These are phyloP conservation scores for Polypedilum pembai DNA, from an alignment of 1,140 invertebrate species.

Conservation along the genomic window DNA sequence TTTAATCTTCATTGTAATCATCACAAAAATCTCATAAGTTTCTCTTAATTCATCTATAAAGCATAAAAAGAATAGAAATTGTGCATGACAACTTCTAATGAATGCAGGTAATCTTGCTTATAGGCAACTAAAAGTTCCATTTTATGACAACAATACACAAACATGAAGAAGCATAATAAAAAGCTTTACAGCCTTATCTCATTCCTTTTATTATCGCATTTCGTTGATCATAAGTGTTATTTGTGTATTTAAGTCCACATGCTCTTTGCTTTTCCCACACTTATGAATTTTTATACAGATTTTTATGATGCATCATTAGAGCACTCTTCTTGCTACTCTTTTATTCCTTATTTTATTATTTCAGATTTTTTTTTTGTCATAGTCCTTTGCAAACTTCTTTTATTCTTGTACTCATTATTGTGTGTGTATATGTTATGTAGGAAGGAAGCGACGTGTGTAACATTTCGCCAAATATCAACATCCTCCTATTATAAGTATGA, in stretches of 20 bases:
- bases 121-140: background rate
- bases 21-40: too few relatives aligned
- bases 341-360: background rate
- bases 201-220: conserved; percentile 3
- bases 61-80: background rate
- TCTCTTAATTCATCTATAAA: too few relatives aligned
- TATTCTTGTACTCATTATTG: too few relatives aligned
- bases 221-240: conserved; percentile 18
- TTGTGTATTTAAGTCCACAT: conserved; percentile 11
- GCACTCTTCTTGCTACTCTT: background rate
- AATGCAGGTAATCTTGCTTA: background rate
- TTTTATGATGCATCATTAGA: conserved; percentile 6
- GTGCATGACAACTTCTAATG: conserved; percentile 11
- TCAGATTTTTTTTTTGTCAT: too few relatives aligned
- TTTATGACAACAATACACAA: background rate
- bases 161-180: background rate
- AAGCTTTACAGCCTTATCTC: background rate
- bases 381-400: too few relatives aligned
- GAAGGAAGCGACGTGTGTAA: too few relatives aligned
- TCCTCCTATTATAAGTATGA: too few relatives aligned
- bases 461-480: too few relatives aligned
- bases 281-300: conserved; percentile 16
- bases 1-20: too few relatives aligned
- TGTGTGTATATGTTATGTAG: too few relatives aligned
- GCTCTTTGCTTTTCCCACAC: background rate